Evolutionary conservation across 2,888 invertebrate species (phyloP).

Genomic region (Acanthacorydalis orientalis): DNA sequence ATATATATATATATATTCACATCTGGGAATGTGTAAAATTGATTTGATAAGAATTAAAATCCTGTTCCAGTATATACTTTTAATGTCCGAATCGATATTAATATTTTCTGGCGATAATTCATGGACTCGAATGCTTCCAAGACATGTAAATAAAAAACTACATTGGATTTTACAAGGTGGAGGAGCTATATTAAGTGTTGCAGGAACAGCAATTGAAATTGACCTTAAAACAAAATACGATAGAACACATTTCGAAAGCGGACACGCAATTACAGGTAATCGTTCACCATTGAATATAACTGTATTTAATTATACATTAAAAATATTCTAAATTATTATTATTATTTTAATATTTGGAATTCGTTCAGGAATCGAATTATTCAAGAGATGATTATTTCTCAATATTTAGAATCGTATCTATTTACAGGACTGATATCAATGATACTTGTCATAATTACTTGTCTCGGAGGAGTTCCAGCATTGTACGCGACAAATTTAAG

Average conservation of each 20-base stretch:
- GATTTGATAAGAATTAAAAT: background rate
- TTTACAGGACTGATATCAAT: conserved; percentile 19
- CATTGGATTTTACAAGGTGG: conserved; percentile 15
- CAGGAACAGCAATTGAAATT: conserved; percentile 17
- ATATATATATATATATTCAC: too few species aligned
- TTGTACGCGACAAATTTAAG: conserved; percentile 15
- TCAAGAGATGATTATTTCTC: too few species aligned
- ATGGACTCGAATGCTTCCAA: conserved; percentile 12
- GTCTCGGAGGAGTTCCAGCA: conserved; percentile 15
- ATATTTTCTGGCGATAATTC: conserved; percentile 15
- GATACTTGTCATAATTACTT: conserved; percentile 16
- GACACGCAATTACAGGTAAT: conserved; percentile 12
- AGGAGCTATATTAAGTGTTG: conserved; percentile 13
- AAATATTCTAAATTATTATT: too few species aligned
- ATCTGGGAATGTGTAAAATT: too few species aligned
- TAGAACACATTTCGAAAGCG: conserved; percentile 14
- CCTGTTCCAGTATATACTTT: conserved; percentile 15
- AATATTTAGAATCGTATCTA: too few species aligned
- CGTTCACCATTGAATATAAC: too few species aligned
- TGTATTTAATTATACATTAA: too few species aligned
- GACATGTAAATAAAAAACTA: conserved; percentile 12
- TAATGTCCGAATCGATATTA: conserved; percentile 17
- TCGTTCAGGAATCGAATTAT: too few species aligned
- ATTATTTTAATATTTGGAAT: too few species aligned
- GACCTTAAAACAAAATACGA: conserved; percentile 9